Evolutionary conservation across 2,888 invertebrate genomes (phyloP).

Genomic region (Leptinotarsa haldemani): DNA sequence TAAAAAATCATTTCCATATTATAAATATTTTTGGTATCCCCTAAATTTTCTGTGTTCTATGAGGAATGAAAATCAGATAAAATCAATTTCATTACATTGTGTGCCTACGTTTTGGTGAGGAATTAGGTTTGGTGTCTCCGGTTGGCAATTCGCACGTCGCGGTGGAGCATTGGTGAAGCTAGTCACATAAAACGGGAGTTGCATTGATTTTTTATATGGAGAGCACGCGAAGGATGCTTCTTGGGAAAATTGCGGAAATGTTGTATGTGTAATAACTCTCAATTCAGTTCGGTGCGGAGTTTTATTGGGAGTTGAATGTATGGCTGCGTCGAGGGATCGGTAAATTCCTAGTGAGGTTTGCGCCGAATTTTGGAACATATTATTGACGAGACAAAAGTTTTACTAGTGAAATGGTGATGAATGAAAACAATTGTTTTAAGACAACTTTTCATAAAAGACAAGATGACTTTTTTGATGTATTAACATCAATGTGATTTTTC

Average conservation of each 20-base stretch:
- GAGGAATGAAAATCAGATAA: constrained; percentile 12
- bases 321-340: not conserved
- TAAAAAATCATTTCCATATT: not conserved
- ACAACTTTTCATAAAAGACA: too few species aligned
- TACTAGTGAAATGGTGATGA: too few species aligned
- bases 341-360: not conserved
- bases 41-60: constrained; percentile 6
- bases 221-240: constrained; percentile 5
- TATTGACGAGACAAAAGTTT: not conserved
- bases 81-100: constrained; percentile 15
- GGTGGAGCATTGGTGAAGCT: constrained; percentile 6
- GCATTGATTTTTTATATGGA: constrained; percentile 19
- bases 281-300: not conserved
- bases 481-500: too few species aligned
- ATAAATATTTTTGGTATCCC: constrained; percentile 11
- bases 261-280: constrained; percentile 17
- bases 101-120: not conserved
- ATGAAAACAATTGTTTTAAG: too few species aligned
- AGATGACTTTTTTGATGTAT: too few species aligned
- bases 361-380: not conserved
- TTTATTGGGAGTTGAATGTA: constrained; percentile 5
- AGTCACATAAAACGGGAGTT: constrained; percentile 17
- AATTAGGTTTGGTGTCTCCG: constrained; percentile 3
- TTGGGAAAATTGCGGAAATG: constrained; percentile 11
- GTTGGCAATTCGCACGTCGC: constrained; percentile 14